These are phyloP conservation scores for Cosmia pyralina DNA, from an alignment of 2,888 invertebrate species.

Conservation along the genomic window DNA sequence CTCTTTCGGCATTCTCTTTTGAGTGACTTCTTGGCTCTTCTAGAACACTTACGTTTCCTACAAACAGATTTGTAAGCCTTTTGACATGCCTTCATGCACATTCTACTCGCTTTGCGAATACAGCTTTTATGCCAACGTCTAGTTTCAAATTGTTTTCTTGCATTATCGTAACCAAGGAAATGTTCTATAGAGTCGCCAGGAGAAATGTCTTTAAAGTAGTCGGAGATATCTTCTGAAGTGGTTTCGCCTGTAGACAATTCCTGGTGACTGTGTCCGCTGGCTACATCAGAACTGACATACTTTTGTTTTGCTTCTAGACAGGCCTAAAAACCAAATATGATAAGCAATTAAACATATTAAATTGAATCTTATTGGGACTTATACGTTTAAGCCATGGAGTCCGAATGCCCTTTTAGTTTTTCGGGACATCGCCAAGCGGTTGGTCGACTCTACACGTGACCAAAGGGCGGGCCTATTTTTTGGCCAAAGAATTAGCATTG, in stretches of 20 bases:
- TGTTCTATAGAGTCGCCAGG: constrained; percentile 1
- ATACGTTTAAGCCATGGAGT: no score
- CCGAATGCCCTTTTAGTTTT: no score
- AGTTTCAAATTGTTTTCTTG: constrained; percentile 8
- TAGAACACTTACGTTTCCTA: constrained; percentile 30
- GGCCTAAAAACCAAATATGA: constrained; percentile 28
- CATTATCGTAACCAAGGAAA: background rate
- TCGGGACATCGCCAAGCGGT: no score
- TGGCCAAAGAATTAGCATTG: no score
- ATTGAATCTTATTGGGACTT: no score
- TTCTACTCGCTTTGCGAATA: constrained; percentile 25
- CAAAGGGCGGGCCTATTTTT: no score
- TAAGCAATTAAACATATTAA: background rate
- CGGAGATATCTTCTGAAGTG: background rate
- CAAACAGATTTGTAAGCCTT: constrained; percentile 47
- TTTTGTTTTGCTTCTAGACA: constrained; percentile 28
- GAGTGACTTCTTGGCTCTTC: constrained; percentile 31
- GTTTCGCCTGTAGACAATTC: background rate
- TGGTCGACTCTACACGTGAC: no score
- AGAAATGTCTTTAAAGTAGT: background rate
- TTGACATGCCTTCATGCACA: constrained; percentile 41
- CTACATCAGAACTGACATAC: constrained; percentile 13
- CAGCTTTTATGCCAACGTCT: constrained; percentile 35
- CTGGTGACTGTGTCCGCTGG: constrained; percentile 22
- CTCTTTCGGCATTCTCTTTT: constrained; percentile 44